Evolutionary conservation across 2,113 vertebrate species (phyloP), one percentile per base, ranked within the genome.

Genomic region (Lepisosteus oculatus): DNA sequence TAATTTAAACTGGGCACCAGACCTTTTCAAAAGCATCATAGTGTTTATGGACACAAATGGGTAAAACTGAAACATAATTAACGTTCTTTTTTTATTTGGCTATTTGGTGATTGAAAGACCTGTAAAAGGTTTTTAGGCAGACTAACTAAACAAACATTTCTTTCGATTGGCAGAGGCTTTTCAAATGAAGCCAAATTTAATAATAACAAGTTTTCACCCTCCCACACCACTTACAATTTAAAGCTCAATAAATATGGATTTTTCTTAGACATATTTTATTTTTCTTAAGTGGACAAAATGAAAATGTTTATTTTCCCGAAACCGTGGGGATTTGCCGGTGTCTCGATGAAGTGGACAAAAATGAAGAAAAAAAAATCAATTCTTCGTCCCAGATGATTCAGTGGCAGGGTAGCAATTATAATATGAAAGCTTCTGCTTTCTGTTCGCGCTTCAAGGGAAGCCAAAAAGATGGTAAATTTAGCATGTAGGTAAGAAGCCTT

Each of bases 251-350:
- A 42, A 72, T 72, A 79, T 79, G 74, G 77, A 80, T 79, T 80
- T 77, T 55, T 65, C 69, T 56, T 61, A 73, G 63, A 45, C 72
- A 59, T 56, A 62, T 70, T 68, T 43, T 69, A 45, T 69, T 75
- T 65, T 75, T 72, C 17, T 42, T 59, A 79, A 79, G 68, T 69
- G 55, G 68, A 56, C 68, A 71, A 72, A 74, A 78, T 72, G 68
- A 78, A 80, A 80, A 77, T 77, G 75, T 76, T 71, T 75, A 70
- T 79, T 70, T 75, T 66, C 54, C 70, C 70, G 55, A 71, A 79
- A 77, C 70, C 75, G 74, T 57, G 61, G 67, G 69, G 73, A 70
- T 74, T 54, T 65, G 59, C 61, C 72, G 70, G 75, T 79, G 72
- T 78, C 79, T 56, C 43, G 61, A 73, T 55, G 51, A 67, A 73